Base-by-base conservation (phyloP, 2,888 invertebrate genomes). In the Leptopilina myrica region DNA sequence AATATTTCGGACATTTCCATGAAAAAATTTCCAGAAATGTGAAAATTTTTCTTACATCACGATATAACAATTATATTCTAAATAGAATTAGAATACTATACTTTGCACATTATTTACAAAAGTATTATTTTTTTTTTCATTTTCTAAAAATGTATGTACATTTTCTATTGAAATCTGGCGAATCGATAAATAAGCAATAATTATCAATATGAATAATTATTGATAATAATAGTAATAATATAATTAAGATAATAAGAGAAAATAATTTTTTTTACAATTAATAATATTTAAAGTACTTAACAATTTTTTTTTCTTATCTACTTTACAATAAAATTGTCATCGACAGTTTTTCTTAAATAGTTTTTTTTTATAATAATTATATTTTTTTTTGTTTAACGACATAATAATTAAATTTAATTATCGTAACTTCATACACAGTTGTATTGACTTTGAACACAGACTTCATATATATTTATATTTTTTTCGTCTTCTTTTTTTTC, bases 51-150 rank as follows among this genome's bases (percentile, higher is more conserved):
- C 56, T 73, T 56, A 40, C 56, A 73, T 73, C 56, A 73, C 73
- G 26, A 73, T 26, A 7, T n/a, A 56, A 56, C 26, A n/a, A 59
- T n/a, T 59, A 59, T 14, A 53, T 14, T 26, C 53, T 56, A 73
- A 40, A 73, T 73, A 73, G 33, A 73, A 73, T 73, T 14, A 53
- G 33, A 53, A 73, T 73, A 56, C 67, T 67, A 67, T 67, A 67
- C 33, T 73, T 26, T 53, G 56, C 73, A 73, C 73, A 73, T 56
- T 73, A 73, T 73, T 56, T 73, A 73, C 73, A 73, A n/a, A 73
- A 73, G 33, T 56, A 73, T 33, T 56, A 73, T 33, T 33, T 73
- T 49, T 53, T 69, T 49, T 49, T 49, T 49, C 12, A 11, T 11
- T 9, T 49, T 49, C 49, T 15, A 56, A 73, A 69, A 73, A 73